A percentile compares a stretch with the other conserved stretches of the same genome.
Evolutionary conservation across 1,140 invertebrate species (phyloP).

Genomic region (Aphelenchoides fujianensis): DNA sequence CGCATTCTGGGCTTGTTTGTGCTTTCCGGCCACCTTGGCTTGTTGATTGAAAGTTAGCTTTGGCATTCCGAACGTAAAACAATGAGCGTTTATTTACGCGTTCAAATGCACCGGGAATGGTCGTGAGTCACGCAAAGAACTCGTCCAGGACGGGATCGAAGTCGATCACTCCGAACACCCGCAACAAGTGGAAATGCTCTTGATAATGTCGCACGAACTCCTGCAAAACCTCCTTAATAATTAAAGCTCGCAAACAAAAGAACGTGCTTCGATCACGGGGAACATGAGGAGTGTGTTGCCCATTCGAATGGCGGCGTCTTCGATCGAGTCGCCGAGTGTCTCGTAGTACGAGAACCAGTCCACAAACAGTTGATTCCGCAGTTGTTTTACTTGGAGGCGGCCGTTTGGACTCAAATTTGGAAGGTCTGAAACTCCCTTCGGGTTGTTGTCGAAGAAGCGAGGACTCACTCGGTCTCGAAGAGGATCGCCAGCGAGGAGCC

Average conservation of each 20-base stretch:
- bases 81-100: background rate
- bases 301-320: conserved; percentile 21
- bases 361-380: conserved; percentile 14
- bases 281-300: background rate
- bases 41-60: too few relatives aligned
- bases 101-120: background rate
- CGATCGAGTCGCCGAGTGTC: background rate
- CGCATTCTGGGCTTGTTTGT: too few relatives aligned
- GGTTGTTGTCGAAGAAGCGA: background rate
- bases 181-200: conserved; percentile 17
- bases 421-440: background rate
- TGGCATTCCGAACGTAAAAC: too few relatives aligned
- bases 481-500: conserved; percentile 11
- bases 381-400: background rate
- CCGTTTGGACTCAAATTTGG: background rate
- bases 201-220: conserved; percentile 12
- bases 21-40: too few relatives aligned
- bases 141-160: conserved; percentile 12
- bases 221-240: background rate
- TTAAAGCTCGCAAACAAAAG: background rate
- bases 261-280: background rate
- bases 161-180: conserved; percentile 8
- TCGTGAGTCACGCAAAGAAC: background rate
- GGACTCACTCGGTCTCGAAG: conserved; percentile 20
- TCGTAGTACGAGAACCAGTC: conserved; percentile 21